Evolutionary conservation across 2,113 vertebrate species (phyloP).

Genomic region (Lagopus leucura): DNA sequence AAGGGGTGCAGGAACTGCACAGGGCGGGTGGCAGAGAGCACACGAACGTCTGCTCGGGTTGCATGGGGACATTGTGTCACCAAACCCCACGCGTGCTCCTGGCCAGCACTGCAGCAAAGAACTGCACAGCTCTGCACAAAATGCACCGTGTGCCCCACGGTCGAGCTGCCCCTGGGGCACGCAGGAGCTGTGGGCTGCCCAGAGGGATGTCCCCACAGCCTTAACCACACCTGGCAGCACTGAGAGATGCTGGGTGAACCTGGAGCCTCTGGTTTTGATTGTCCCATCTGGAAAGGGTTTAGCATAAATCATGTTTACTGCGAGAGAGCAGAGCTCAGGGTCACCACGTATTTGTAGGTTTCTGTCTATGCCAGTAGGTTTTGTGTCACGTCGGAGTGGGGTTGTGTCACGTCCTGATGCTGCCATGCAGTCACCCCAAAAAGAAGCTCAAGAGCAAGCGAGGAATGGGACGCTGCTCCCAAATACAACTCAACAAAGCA

Average conservation of each 20-base stretch:
- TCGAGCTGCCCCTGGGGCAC: rapidly evolving
- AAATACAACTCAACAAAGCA: neutral
- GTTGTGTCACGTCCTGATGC: constrained; percentile 46
- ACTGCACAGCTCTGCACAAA: neutral
- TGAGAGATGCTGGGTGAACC: neutral
- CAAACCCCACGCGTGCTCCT: neutral
- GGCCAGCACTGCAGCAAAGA: rapidly evolving
- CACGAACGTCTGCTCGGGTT: rapidly evolving
- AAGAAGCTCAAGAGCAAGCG: neutral
- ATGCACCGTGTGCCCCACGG: neutral
- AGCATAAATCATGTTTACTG: constrained; percentile 70
- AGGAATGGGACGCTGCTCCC: rapidly evolving
- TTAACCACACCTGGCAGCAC: neutral
- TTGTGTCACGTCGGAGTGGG: constrained; percentile 62
- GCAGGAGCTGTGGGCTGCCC: neutral
- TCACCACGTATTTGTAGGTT: constrained; percentile 70
- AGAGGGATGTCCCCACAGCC: neutral
- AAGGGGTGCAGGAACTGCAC: too few species aligned
- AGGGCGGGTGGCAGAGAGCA: rapidly evolving
- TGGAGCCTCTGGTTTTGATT: constrained; percentile 68
- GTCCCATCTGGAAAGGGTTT: constrained; percentile 74
- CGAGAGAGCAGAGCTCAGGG: constrained; percentile 59
- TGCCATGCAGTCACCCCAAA: neutral
- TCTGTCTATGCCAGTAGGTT: constrained; percentile 64
- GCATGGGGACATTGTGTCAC: rapidly evolving